A percentile compares a stretch with the other conserved stretches of the same genome.
Conservation (phyloP, 2,888 invertebrate genomes). For the Rambutsinella grinnellia region DNA sequence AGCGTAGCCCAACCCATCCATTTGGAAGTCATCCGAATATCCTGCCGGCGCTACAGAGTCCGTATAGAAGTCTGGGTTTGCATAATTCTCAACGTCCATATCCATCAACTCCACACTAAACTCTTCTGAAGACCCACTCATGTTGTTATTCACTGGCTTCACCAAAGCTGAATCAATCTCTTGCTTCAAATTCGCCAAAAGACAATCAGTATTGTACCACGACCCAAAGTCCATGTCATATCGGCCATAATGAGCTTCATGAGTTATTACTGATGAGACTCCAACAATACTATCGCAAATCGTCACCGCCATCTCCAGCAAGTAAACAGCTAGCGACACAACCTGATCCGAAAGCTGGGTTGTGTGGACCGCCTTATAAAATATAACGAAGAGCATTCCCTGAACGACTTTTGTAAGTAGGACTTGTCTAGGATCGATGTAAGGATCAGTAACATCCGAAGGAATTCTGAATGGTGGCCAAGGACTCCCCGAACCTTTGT, state of each 20-base stretch:
- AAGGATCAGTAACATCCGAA: slow-evolving; percentile 75
- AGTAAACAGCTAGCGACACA: slow-evolving; percentile 86
- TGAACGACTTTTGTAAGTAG: slow-evolving; percentile 78
- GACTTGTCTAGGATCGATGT: slow-evolving; percentile 78
- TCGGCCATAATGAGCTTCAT: slow-evolving; percentile 68
- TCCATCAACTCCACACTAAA: slow-evolving; percentile 64
- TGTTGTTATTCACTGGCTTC: slow-evolving; percentile 68
- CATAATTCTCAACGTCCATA: slow-evolving; percentile 78
- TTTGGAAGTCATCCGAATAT: slow-evolving; percentile 53
- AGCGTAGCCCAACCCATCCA: slow-evolving; percentile 41
- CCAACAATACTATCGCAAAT: slow-evolving; percentile 67
- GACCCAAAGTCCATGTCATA: slow-evolving; percentile 74
- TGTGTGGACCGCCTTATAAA: slow-evolving; percentile 85
- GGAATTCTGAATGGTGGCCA: slow-evolving; percentile 90
- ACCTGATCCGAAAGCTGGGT: slow-evolving; percentile 87
- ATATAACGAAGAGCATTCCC: slow-evolving; percentile 82
- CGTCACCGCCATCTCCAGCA: slow-evolving; percentile 86
- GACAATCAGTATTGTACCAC: slow-evolving; percentile 81
- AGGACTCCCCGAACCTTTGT: slow-evolving; percentile 73
- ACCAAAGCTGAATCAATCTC: slow-evolving; percentile 75
- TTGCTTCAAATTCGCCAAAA: slow-evolving; percentile 82
- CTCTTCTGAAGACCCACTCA: slow-evolving; percentile 21
- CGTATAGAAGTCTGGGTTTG: slow-evolving; percentile 73
- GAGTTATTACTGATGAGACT: slow-evolving; percentile 67
- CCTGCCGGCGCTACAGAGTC: slow-evolving; percentile 55